These are phyloP conservation scores for Haemorhous mexicanus DNA, from an alignment of 2,113 vertebrate species.

Conservation along the genomic window DNA sequence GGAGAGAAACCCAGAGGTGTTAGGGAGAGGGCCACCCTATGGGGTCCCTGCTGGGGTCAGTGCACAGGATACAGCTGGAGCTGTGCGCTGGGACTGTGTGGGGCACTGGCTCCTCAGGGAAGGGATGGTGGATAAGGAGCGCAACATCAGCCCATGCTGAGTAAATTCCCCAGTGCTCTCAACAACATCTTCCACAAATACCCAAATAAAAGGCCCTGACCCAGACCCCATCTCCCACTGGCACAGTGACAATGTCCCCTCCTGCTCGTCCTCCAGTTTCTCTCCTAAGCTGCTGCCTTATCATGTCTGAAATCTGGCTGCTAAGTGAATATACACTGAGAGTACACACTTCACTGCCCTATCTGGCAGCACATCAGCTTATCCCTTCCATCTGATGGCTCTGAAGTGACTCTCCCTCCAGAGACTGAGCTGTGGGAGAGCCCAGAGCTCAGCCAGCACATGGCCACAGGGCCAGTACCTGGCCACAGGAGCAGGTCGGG, in stretches of 20 bases:
- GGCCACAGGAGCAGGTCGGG: fast-evolving
- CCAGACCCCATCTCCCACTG: fast-evolving
- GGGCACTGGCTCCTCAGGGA: background rate
- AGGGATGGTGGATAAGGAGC: background rate
- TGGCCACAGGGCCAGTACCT: background rate
- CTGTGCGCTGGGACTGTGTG: fast-evolving
- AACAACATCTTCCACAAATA: background rate
- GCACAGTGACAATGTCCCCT: background rate
- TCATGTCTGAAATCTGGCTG: background rate
- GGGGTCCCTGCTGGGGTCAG: background rate
- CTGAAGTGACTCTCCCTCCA: background rate
- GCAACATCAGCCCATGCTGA: background rate
- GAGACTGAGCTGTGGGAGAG: background rate
- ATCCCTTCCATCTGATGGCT: background rate
- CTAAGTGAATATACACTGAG: background rate
- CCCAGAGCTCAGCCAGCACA: background rate
- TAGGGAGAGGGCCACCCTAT: background rate
- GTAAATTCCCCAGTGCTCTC: background rate
- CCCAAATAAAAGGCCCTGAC: background rate
- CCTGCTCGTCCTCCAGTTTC: background rate
- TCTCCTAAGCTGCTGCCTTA: background rate
- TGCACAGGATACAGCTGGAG: fast-evolving
- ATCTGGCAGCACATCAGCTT: background rate
- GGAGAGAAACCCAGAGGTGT: background rate
- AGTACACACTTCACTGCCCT: background rate